These are phyloP conservation scores for Hanleya hanleyi DNA, from an alignment of 2,888 invertebrate genomes.

Conservation along the genomic window DNA sequence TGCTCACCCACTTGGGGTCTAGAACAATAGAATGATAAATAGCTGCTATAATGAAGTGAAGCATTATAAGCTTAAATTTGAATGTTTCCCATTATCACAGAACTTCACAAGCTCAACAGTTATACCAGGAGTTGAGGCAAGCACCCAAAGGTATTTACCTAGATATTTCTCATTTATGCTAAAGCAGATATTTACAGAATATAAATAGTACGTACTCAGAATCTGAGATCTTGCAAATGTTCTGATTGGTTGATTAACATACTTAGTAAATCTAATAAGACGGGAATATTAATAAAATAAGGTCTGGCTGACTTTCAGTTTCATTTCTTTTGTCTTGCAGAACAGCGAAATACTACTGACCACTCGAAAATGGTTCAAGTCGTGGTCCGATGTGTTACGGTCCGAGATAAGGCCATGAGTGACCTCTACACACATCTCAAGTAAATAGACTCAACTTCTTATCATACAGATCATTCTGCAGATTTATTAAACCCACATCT, in stretches of 20 bases:
- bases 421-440: slow-evolving; percentile 61
- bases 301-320: too few relatives aligned
- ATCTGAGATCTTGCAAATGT: background rate
- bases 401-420: slow-evolving; percentile 51
- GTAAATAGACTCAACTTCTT: too few relatives aligned
- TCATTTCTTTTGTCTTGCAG: slow-evolving; percentile 2
- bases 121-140: slow-evolving; percentile 52
- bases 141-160: slow-evolving; percentile 45
- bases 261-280: background rate
- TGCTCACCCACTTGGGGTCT: too few relatives aligned
- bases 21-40: too few relatives aligned
- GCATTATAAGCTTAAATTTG: background rate
- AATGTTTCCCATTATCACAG: slow-evolving; percentile 36
- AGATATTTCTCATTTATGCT: background rate
- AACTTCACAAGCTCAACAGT: slow-evolving; percentile 46
- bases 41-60: too few relatives aligned
- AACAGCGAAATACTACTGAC: slow-evolving; percentile 30
- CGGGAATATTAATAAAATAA: background rate
- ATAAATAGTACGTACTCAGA: background rate
- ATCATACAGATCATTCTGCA: too few relatives aligned
- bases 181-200: too few relatives aligned
- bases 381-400: slow-evolving; percentile 53
- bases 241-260: background rate
- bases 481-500: too few relatives aligned
- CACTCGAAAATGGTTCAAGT: slow-evolving; percentile 57